Conservation (phyloP, 2,888 invertebrate genomes). For the Meganola albula region DNA sequence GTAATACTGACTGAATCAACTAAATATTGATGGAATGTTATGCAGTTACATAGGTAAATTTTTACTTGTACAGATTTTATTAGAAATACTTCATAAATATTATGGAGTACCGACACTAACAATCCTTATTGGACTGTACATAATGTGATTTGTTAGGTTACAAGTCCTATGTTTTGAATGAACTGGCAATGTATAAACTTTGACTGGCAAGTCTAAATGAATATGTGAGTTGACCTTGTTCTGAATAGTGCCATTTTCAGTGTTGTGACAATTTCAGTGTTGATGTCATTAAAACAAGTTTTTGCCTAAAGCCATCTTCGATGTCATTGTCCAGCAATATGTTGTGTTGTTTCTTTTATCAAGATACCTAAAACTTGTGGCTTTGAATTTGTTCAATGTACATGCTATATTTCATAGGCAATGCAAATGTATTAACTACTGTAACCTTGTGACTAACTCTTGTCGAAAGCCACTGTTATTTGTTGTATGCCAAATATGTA, state of each 20-base stretch:
- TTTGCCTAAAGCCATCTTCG: slow-evolving; percentile 24
- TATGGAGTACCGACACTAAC: slow-evolving; percentile 17
- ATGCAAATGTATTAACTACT: no score
- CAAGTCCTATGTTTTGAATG: slow-evolving; percentile 23
- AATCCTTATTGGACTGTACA: slow-evolving; percentile 38
- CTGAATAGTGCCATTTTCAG: slow-evolving; percentile 64
- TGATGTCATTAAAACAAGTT: slow-evolving; percentile 22
- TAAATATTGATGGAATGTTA: no score
- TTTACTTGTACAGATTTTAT: no score
- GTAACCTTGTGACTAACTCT: no score
- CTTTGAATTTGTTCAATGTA: no score
- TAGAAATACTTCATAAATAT: slow-evolving; percentile 21
- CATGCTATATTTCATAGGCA: no score
- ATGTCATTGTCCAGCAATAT: slow-evolving; percentile 28
- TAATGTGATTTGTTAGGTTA: slow-evolving; percentile 36
- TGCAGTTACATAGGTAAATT: no score
- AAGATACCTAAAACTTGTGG: slow-evolving; percentile 20
- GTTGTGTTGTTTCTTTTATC: slow-evolving; percentile 24
- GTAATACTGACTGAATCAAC: no score
- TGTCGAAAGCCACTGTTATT: no score
- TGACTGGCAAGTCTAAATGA: slow-evolving; percentile 32
- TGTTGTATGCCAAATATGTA: slow-evolving; percentile 26
- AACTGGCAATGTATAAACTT: slow-evolving; percentile 26
- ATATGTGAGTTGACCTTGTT: no score
- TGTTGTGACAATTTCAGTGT: slow-evolving; percentile 40